Evolutionary conservation across 2,888 invertebrate species (phyloP), one percentile per base, ranked within the genome.

Genomic region (Drosophila lacicola): DNA sequence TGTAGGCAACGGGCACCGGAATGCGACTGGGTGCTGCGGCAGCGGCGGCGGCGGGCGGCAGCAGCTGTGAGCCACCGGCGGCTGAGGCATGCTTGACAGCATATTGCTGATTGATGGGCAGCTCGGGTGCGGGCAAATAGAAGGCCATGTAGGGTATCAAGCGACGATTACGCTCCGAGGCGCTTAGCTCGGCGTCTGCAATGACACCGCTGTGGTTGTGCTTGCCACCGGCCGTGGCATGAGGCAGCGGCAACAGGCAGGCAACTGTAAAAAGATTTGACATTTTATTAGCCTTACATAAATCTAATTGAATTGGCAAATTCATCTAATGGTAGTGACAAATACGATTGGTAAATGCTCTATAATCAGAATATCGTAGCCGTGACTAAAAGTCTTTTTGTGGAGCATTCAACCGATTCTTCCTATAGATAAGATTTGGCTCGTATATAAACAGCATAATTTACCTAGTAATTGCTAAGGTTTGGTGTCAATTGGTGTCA

Each of bases 111-210:
- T 90, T 90, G 88, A 94, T 90, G 89, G 93, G 91, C 87, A 94
- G 92, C 86, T 95, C 94, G 11, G 90, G 88, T 65, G 95, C 94
- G n/a, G 95, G 93, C 33, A 94, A 93, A 91, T 96, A 97, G 92
- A 95, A 97, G 37, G 96, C 96, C 94, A 96, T 96, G 91, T 97
- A 97, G 2, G 97, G 97, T 87, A 97, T 95, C 51, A 97, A 92
- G 73, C 97, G 94, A 84, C 97, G 94, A 89, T 95, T 95, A 54
- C 97, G 94, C 92, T 96, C 92, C 44, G 91, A 90, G 62, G 91
- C 88, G 68, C 90, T 92, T 9, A 90, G 74, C 70, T 90, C 88
- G 0, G 90, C 79, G 42, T 91, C 90, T 45, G 82, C 84, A 14
- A 66, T 39, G 39, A 60, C 29, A 41, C 46, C 51, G 47, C 80